phyloP scores from a whole-genome alignment of 2,888 invertebrate species.

The Drosophila nr. perissopoda region DNA sequence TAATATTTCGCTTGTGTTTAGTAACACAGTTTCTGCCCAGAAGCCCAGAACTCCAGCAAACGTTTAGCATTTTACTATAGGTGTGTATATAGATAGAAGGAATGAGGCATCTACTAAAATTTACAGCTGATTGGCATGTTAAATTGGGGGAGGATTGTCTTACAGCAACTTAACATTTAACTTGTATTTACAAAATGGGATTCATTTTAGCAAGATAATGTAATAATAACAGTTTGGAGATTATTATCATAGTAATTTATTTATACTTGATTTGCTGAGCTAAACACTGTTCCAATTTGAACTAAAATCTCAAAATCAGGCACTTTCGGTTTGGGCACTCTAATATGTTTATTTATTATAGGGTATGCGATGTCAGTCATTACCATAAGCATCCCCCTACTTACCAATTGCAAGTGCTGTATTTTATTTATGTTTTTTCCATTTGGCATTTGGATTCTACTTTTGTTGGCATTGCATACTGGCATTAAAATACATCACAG shows the following conservation, averaged over 20 bases:
- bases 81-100: constrained; percentile 17
- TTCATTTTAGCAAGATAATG: not conserved
- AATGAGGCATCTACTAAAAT: not conserved
- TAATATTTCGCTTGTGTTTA: constrained; percentile 72
- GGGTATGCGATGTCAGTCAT: constrained; percentile 5
- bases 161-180: not conserved
- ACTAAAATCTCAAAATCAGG: not conserved
- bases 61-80: constrained; percentile 17
- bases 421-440: constrained; percentile 34
- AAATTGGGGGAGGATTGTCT: not conserved
- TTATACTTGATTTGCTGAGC: not conserved
- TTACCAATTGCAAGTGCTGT: not conserved
- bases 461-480: constrained; percentile 36
- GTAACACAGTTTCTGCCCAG: constrained; percentile 43
- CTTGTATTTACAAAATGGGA: not conserved
- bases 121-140: not conserved
- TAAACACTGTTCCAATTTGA: not conserved
- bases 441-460: constrained; percentile 44
- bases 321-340: not conserved
- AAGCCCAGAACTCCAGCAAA: constrained; percentile 1
- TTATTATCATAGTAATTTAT: not conserved
- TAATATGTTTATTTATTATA: not conserved
- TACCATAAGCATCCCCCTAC: constrained; percentile 19
- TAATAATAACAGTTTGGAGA: not conserved
- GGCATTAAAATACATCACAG: constrained; percentile 55